phyloP scores from a whole-genome alignment of 2,888 invertebrate species.

The Macrosiphum euphorbiae region DNA sequence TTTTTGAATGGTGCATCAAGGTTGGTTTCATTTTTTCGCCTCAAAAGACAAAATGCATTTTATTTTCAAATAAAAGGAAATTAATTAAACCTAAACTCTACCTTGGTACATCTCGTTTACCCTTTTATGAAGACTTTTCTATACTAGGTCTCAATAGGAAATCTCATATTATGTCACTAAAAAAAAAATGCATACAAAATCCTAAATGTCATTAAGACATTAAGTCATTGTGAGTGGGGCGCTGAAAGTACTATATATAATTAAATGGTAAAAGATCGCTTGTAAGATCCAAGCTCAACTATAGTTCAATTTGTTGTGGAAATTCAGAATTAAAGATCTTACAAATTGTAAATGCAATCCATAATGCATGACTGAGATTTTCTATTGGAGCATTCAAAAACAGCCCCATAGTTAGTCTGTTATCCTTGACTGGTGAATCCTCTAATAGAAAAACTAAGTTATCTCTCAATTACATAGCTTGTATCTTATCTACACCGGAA shows the following conservation, averaged over 20 bases:
- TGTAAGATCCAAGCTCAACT: too few relatives aligned
- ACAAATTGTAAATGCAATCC: not conserved
- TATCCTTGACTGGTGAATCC: not conserved
- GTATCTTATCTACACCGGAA: too few relatives aligned
- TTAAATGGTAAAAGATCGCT: not conserved
- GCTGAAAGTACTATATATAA: not conserved
- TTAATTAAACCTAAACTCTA: not conserved
- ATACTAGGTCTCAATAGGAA: not conserved
- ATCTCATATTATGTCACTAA: conserved; percentile 1
- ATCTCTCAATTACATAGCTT: too few relatives aligned
- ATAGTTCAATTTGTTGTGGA: too few relatives aligned
- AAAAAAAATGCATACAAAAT: conserved; percentile 20
- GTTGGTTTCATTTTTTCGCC: too few relatives aligned
- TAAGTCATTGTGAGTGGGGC: not conserved
- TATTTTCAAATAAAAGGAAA: too few relatives aligned
- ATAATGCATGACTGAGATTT: not conserved
- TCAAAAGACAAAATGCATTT: too few relatives aligned
- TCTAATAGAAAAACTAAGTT: too few relatives aligned
- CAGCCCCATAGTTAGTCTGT: not conserved
- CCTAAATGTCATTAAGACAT: conserved; percentile 20
- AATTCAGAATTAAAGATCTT: too few relatives aligned
- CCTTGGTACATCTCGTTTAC: not conserved
- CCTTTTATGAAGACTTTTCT: conserved; percentile 9
- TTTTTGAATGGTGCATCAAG: too few relatives aligned
- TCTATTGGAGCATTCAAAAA: not conserved